phyloP scores from a whole-genome alignment of 1,140 invertebrate genomes.

The Bombus huntii region DNA sequence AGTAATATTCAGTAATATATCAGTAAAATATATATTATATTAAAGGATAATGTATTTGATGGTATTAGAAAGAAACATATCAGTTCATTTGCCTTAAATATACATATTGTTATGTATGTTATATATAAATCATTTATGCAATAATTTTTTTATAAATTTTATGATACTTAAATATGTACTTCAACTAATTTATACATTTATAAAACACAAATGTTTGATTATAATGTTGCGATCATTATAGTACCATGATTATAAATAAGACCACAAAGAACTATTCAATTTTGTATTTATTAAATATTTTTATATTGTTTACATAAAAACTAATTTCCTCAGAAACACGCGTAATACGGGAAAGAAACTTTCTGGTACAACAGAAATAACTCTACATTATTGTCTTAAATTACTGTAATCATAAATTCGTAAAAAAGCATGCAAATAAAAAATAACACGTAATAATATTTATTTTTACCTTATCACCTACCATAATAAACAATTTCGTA shows the following conservation, averaged over 20 bases:
- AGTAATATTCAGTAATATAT: not conserved
- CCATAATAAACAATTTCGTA: constrained; percentile 24
- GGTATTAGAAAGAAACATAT: not conserved
- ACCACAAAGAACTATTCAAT: not conserved
- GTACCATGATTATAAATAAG: not conserved
- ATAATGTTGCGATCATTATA: not conserved
- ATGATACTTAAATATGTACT: not conserved
- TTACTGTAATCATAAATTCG: not conserved
- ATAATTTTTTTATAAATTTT: not conserved
- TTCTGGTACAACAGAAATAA: not conserved
- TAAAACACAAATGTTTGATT: not conserved
- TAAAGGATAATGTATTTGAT: not conserved
- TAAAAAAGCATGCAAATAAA: not conserved
- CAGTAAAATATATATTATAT: not conserved
- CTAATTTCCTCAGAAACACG: too few relatives aligned
- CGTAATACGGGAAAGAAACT: not conserved
- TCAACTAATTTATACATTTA: not conserved
- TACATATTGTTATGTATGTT: not conserved
- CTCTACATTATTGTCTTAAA: not conserved
- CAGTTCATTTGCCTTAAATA: not conserved
- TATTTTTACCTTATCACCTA: constrained; percentile 35
- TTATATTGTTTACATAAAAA: not conserved
- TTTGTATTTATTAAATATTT: not conserved
- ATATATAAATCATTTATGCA: not conserved
- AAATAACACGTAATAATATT: constrained; percentile 2